phyloP scores from a whole-genome alignment of 1,140 invertebrate genomes.

The Solenopsis invicta region DNA sequence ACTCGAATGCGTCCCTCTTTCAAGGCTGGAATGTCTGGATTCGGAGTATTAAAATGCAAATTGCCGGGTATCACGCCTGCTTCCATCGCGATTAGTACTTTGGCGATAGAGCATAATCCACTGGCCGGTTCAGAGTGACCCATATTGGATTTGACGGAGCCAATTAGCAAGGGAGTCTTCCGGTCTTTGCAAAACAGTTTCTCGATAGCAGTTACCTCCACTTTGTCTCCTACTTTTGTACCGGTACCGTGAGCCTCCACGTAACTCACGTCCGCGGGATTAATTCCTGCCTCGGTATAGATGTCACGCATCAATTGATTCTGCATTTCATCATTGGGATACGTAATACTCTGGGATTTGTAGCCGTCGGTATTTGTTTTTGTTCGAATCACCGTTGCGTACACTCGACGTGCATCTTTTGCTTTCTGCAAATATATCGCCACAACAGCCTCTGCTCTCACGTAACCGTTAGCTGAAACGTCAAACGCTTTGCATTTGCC shows the following conservation, averaged over 20 bases:
- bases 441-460: constrained; percentile 95
- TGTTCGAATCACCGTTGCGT: no score
- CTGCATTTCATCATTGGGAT: no score
- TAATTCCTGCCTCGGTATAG: constrained; percentile 93
- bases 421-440: no score
- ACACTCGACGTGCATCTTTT: no score
- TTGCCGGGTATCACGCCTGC: constrained; percentile 94
- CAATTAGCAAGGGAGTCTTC: no score
- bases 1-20: no score
- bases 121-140: constrained; percentile 98
- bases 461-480: constrained; percentile 95
- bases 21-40: no score
- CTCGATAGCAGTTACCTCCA: constrained; percentile 97
- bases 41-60: no score
- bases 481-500: constrained; percentile 98
- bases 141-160: constrained; percentile 99
- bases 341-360: no score
- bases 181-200: constrained; percentile 96
- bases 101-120: constrained; percentile 95
- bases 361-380: no score
- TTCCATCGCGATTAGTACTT: constrained; percentile 97
- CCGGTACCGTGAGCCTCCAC: no score
- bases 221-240: constrained; percentile 97
- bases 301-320: constrained; percentile 95
- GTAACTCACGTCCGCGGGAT: constrained; percentile 94